Conservation (phyloP, 2,113 vertebrate genomes). For the Poeciliopsis turrubarensis region DNA sequence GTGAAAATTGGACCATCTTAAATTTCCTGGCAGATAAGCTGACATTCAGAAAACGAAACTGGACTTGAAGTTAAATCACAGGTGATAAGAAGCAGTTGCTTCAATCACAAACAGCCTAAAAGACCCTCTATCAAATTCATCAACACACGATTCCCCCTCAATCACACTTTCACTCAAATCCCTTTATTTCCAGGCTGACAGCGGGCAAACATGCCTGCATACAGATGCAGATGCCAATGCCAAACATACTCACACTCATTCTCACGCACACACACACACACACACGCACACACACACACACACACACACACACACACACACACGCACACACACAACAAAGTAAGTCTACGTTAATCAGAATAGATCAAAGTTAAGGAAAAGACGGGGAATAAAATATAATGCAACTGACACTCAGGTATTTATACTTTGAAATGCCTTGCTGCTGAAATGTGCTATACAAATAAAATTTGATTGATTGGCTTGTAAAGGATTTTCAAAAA, state of each 20-base stretch:
- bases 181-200: conserved; percentile 29
- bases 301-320: no score
- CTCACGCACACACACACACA: background rate
- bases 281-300: background rate
- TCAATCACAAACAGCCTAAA: conserved; percentile 44
- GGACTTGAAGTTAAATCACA: conserved; percentile 34
- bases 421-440: no score
- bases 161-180: conserved; percentile 31
- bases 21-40: conserved; percentile 20
- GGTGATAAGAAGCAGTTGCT: conserved; percentile 40
- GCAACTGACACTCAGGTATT: background rate
- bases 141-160: conserved; percentile 20
- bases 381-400: background rate
- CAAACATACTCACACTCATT: conserved; percentile 2
- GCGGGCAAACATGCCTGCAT: conserved; percentile 12
- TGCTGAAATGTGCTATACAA: no score
- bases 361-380: conserved; percentile 1
- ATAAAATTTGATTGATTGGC: no score
- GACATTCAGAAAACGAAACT: background rate
- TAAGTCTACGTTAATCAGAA: conserved; percentile 2
- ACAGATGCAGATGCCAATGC: conserved; percentile 20
- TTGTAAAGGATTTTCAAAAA: background rate
- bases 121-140: conserved; percentile 44
- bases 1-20: background rate
- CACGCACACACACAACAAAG: background rate